Conservation (phyloP, 2,888 invertebrate genomes). For the Mongoloraphidia duomilia region DNA sequence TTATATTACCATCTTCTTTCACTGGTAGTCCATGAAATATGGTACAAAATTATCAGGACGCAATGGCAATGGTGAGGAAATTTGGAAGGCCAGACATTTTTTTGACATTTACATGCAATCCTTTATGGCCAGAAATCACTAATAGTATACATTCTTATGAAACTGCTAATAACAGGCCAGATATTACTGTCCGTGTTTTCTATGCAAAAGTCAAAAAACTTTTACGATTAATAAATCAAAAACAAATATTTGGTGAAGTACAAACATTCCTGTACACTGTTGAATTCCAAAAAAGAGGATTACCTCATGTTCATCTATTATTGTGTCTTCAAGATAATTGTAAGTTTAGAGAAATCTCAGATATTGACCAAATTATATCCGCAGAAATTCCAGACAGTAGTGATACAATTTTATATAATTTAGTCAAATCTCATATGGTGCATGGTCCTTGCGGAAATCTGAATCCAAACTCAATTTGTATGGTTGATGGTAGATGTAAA, state of each 20-base stretch:
- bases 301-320: too few species aligned
- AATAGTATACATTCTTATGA: slow-evolving; percentile 18
- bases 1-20: slow-evolving; percentile 24
- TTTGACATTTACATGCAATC: slow-evolving; percentile 27
- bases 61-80: too few species aligned
- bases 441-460: slow-evolving; percentile 17
- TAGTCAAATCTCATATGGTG: too few species aligned
- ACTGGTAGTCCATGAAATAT: slow-evolving; percentile 4
- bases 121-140: slow-evolving; percentile 24
- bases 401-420: too few species aligned
- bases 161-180: slow-evolving; percentile 20
- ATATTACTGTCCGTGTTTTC: slow-evolving; percentile 24
- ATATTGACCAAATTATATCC: slow-evolving; percentile 10
- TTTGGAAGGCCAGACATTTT: slow-evolving; percentile 23
- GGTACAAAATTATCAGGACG: too few species aligned
- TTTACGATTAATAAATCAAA: too few species aligned
- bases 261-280: too few species aligned
- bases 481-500: too few species aligned
- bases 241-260: too few species aligned
- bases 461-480: background rate
- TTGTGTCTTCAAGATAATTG: too few species aligned
- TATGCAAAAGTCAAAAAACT: slow-evolving; percentile 19
- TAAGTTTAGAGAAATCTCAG: background rate
- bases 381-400: slow-evolving; percentile 7
- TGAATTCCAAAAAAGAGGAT: too few species aligned